phyloP scores from a whole-genome alignment of 2,797 vertebrate species.

The Hipposideros larvatus region DNA sequence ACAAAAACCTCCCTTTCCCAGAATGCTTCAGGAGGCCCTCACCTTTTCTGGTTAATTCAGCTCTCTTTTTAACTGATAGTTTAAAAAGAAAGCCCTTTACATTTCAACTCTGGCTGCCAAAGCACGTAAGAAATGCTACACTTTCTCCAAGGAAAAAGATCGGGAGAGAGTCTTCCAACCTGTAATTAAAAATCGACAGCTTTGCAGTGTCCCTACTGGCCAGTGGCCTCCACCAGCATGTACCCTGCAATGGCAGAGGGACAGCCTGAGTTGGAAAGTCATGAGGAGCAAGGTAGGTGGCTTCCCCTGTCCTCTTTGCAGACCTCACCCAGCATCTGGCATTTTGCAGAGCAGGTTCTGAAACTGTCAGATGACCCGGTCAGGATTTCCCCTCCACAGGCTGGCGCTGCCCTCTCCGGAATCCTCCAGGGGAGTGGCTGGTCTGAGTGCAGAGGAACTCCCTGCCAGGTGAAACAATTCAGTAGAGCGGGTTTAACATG shows the following conservation, averaged over 20 bases:
- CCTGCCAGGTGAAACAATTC: not conserved
- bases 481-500: not conserved
- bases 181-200: not conserved
- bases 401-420: not conserved
- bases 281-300: rapidly evolving
- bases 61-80: not conserved
- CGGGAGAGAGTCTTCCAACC: not conserved
- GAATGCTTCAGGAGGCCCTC: not conserved
- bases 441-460: not conserved
- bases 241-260: rapidly evolving
- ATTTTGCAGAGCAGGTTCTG: not conserved
- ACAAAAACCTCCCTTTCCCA: not conserved
- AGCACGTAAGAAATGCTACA: not conserved
- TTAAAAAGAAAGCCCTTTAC: not conserved
- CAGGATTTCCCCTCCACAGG: not conserved
- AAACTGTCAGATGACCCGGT: not conserved
- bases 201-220: not conserved
- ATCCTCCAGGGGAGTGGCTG: not conserved
- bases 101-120: not conserved
- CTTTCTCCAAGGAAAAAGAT: not conserved
- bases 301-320: no score
- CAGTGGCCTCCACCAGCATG: no score
- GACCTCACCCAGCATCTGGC: not conserved
- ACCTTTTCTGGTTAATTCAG: not conserved
- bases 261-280: not conserved